Percentiles rank a stretch among this genome's conserved stretches.
Conservation (phyloP, 2,113 vertebrate species). For the Chaetodon trifascialis region DNA sequence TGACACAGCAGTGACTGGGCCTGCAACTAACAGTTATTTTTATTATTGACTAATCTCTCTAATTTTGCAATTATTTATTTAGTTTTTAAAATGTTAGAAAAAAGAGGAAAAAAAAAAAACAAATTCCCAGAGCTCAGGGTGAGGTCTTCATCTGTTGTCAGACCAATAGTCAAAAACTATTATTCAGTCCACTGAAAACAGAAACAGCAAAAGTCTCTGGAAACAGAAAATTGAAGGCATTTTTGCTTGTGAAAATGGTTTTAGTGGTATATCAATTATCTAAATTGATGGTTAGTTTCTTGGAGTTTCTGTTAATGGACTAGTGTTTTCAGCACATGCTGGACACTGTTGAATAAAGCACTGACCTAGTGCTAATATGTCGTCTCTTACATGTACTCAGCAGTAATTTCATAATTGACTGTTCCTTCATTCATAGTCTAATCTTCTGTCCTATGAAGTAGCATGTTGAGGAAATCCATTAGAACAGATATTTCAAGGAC, state of each 20-base stretch:
- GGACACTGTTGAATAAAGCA: not conserved
- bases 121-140: too few species aligned
- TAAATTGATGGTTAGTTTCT: not conserved
- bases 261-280: not conserved
- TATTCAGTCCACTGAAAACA: not conserved
- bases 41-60: not conserved
- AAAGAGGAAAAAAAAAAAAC: not conserved
- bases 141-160: too few species aligned
- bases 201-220: not conserved
- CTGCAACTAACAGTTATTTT: not conserved
- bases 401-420: not conserved
- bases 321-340: not conserved
- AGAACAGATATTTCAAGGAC: conserved; percentile 7
- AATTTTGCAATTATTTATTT: not conserved
- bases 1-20: not conserved
- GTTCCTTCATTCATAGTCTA: not conserved
- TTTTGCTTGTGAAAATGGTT: not conserved
- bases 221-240: not conserved
- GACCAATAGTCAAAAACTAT: not conserved
- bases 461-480: not conserved
- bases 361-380: not conserved
- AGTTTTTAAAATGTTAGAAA: not conserved
- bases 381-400: not conserved
- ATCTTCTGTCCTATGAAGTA: not conserved
- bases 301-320: not conserved